Conservation (phyloP, 2,888 invertebrate species). For the Oegoconia quadripuncta region DNA sequence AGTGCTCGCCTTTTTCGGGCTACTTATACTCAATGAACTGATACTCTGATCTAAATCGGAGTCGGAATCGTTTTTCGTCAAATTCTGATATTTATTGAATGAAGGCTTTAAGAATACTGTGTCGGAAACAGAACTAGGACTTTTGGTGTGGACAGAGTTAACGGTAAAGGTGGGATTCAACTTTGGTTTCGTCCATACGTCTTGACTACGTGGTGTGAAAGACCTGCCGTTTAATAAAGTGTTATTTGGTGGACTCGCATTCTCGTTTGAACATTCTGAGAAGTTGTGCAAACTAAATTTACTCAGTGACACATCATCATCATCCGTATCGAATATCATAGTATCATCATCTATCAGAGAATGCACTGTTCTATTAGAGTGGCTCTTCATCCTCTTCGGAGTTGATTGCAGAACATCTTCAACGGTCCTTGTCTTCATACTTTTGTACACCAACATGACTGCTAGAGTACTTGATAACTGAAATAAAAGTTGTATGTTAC, state of each 20-base stretch:
- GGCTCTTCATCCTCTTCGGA: conserved; percentile 51
- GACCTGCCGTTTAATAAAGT: conserved; percentile 54
- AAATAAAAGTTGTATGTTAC: too few species aligned
- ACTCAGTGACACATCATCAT: conserved; percentile 68
- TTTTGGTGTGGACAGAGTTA: conserved; percentile 50
- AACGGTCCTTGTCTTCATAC: conserved; percentile 35
- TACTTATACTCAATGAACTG: conserved; percentile 71
- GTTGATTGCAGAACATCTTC: too few species aligned
- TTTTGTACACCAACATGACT: conserved; percentile 53
- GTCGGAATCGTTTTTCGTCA: conserved; percentile 63
- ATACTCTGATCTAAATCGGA: conserved; percentile 77
- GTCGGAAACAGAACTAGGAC: conserved; percentile 53
- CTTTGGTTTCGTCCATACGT: conserved; percentile 63
- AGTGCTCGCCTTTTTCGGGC: conserved; percentile 54
- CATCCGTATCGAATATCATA: conserved; percentile 58
- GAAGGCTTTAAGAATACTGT: conserved; percentile 61
- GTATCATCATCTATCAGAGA: conserved; percentile 45
- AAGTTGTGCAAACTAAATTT: conserved; percentile 66
- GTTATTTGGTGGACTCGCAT: conserved; percentile 39
- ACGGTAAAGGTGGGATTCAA: conserved; percentile 64
- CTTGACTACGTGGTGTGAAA: conserved; percentile 51
- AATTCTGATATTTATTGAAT: conserved; percentile 62
- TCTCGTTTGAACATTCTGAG: conserved; percentile 56
- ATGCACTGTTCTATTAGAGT: conserved; percentile 37
- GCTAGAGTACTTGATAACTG: conserved; percentile 54